phyloP scores from a whole-genome alignment of 2,797 vertebrate genomes.

The Gymnoscopelus braueri region DNA sequence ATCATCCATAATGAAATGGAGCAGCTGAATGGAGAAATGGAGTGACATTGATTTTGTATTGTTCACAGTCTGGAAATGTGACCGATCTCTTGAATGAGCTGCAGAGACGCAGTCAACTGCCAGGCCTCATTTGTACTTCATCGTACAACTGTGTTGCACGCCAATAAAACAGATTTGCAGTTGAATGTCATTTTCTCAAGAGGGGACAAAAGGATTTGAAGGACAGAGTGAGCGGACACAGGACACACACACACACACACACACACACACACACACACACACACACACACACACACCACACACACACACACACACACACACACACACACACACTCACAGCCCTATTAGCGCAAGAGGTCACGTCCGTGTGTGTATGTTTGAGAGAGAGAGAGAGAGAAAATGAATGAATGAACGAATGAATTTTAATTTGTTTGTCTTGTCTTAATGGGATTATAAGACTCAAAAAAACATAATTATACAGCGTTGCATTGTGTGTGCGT shows the following conservation, averaged over 20 bases:
- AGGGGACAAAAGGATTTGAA: neutral
- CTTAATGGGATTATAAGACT: too few relatives aligned
- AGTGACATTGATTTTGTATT: constrained; percentile 43
- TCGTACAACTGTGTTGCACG: too few relatives aligned
- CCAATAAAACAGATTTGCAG: too few relatives aligned
- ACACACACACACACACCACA: neutral
- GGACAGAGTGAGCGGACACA: neutral
- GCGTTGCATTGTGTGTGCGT: neutral
- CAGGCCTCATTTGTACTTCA: too few relatives aligned
- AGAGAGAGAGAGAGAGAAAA: neutral
- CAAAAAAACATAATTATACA: neutral
- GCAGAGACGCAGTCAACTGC: too few relatives aligned
- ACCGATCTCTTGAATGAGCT: neutral
- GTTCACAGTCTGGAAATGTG: constrained; percentile 19
- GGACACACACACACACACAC: neutral
- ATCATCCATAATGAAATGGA: constrained; percentile 19
- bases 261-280: neutral
- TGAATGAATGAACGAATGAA: too few relatives aligned
- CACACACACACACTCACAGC: neutral
- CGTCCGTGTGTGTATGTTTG: constrained; percentile 12
- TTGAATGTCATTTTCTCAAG: too few relatives aligned
- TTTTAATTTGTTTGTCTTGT: too few relatives aligned
- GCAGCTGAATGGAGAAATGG: constrained; percentile 27
- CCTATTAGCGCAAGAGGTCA: neutral
- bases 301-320: neutral